These are phyloP conservation scores for Panagrolaimus sp. DNA, from an alignment of 1,140 invertebrate species.

Conservation along the genomic window DNA sequence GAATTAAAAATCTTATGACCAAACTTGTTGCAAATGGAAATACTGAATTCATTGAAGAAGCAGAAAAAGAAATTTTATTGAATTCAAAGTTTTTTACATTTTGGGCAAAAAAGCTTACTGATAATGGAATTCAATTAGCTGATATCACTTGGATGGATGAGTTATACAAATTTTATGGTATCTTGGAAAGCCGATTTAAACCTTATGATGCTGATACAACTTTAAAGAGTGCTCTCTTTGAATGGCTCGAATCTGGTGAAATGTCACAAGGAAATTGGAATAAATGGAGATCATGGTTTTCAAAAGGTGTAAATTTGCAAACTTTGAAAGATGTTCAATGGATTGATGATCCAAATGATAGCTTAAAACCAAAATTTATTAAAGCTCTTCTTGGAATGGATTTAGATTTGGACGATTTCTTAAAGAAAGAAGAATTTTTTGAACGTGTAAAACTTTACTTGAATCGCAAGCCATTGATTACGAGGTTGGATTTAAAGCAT, in stretches of 20 bases:
- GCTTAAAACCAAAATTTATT: background rate
- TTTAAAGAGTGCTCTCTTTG: background rate
- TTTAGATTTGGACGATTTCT: background rate
- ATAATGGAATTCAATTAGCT: background rate
- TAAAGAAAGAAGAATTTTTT: background rate
- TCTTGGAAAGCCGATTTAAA: background rate
- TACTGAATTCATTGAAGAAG: background rate
- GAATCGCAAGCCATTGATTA: too few species aligned
- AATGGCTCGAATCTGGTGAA: conserved; percentile 2
- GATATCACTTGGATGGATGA: background rate
- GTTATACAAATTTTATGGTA: background rate
- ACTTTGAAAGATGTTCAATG: background rate
- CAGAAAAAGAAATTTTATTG: background rate
- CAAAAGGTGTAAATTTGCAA: background rate
- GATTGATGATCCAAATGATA: background rate
- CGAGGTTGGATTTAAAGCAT: too few species aligned
- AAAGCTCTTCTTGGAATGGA: background rate
- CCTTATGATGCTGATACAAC: background rate
- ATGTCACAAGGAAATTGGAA: background rate
- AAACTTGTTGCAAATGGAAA: background rate
- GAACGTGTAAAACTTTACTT: background rate
- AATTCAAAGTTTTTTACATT: background rate
- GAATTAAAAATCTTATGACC: background rate
- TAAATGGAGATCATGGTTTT: background rate
- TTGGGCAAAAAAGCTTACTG: background rate